phyloP scores from a whole-genome alignment of 2,797 vertebrate species.

The Anabacerthia variegaticeps region DNA sequence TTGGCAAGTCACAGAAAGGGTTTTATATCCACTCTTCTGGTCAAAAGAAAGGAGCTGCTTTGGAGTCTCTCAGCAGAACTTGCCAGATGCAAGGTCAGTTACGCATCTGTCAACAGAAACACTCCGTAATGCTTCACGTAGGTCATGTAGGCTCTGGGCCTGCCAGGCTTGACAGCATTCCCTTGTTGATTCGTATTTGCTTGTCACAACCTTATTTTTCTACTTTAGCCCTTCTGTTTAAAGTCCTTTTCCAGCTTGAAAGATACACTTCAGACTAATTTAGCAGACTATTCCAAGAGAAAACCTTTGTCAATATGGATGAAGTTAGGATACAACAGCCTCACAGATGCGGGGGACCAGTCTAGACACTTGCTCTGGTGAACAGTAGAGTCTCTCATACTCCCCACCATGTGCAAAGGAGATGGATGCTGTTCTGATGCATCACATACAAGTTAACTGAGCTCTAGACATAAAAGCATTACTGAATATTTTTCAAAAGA shows the following conservation, averaged over 20 bases:
- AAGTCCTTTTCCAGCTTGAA: constrained; percentile 44
- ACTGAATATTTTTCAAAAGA: constrained; percentile 25
- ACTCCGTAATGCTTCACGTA: constrained; percentile 26
- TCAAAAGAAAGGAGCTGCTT: not conserved
- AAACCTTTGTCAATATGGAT: constrained; percentile 46
- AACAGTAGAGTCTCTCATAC: constrained; percentile 33
- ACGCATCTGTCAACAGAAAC: constrained; percentile 48
- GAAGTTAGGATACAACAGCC: constrained; percentile 39
- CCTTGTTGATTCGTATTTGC: constrained; percentile 51
- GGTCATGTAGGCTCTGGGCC: constrained; percentile 42
- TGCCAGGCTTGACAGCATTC: constrained; percentile 21
- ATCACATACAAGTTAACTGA: not conserved
- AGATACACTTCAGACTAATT: constrained; percentile 51
- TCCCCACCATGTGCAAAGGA: not conserved
- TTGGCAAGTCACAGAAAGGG: constrained; percentile 16
- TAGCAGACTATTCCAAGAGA: constrained; percentile 41
- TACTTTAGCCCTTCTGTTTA: constrained; percentile 45
- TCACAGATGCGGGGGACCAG: constrained; percentile 22
- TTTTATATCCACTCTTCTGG: constrained; percentile 34
- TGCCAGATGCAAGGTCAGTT: constrained; percentile 20
- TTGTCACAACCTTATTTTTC: constrained; percentile 45
- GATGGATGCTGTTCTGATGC: not conserved
- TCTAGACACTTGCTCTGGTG: constrained; percentile 14
- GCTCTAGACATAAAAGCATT: not conserved
- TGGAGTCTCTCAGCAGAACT: not conserved